Conservation (phyloP, 2,113 vertebrate genomes). For the Tupaia chinensis region DNA sequence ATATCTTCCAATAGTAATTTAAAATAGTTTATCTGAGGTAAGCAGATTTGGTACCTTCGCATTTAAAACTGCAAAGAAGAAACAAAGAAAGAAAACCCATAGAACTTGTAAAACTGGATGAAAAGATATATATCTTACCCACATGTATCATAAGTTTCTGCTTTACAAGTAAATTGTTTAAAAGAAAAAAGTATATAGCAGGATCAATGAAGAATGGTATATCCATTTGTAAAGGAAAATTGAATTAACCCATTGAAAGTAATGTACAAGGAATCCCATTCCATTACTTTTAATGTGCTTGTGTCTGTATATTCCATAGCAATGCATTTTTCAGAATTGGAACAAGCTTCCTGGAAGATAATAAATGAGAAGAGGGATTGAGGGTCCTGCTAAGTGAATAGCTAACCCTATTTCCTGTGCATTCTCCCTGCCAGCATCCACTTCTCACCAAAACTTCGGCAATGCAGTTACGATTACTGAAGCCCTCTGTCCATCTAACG, state of each 20-base stretch:
- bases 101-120: slow-evolving; percentile 65
- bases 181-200: not conserved
- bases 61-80: slow-evolving; percentile 61
- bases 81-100: slow-evolving; percentile 19
- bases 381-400: slow-evolving; percentile 11
- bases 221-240: slow-evolving; percentile 51
- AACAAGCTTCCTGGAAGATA: not conserved
- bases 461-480: not conserved
- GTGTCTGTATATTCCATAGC: not conserved
- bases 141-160: slow-evolving; percentile 55
- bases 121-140: slow-evolving; percentile 47
- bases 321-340: not conserved
- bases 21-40: slow-evolving; percentile 66
- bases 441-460: not conserved
- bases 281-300: slow-evolving; percentile 57
- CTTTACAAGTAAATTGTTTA: not conserved
- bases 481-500: not conserved
- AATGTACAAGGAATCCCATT: slow-evolving; percentile 46
- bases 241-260: slow-evolving; percentile 71
- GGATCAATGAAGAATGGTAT: slow-evolving; percentile 14
- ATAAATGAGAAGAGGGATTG: slow-evolving; percentile 49
- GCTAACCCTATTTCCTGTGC: slow-evolving; percentile 36
- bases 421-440: not conserved
- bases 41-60: slow-evolving; percentile 45
- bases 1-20: slow-evolving; percentile 72